Evolutionary conservation across 2,888 invertebrate species (phyloP), one percentile per base, ranked within the genome.

Genomic region (Trichopria drosophilae): DNA sequence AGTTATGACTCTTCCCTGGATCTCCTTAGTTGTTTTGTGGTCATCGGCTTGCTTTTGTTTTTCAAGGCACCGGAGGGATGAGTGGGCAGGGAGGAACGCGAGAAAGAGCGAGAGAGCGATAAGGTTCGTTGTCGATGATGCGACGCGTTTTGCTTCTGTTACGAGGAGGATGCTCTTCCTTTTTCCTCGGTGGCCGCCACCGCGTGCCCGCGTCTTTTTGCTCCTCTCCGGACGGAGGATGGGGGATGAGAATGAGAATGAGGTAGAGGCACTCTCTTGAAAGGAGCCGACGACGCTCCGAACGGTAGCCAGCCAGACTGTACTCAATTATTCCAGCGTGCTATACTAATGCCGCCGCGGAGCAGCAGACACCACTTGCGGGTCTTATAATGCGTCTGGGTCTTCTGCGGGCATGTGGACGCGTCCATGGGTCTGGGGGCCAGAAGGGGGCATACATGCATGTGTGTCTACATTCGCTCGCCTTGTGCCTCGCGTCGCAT

Each of bases 241-340:
- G 58, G 45, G 44, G 46, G 49, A 42, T 48, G 55, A 54, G 42
- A 51, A 51, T 55, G 57, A 48, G n/a, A n/a, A n/a, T n/a, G n/a
- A n/a, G n/a, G n/a, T n/a, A n/a, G 55, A 50, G 47, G 47, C 37
- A 22, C 45, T 46, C 47, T 51, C 64, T 67, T 71, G 67, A 73
- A 73, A 73, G 71, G 67, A 66, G 73, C 73, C 73, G 73, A 70
- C 71, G 72, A 69, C 71, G 63, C 60, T 65, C 58, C 62, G 67
- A 68, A 72, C 73, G 64, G 73, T 73, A 73, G 72, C 72, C 66
- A 59, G 60, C 58, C 63, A 63, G 69, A 71, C 70, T 73, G 72
- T 73, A 70, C 69, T 72, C 71, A 73, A 73, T 73, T 73, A 73
- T 73, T 73, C 67, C 64, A 60, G 60, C 66, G 70, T 71, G 71